These are phyloP conservation scores for Lamellibrachia columna DNA, from an alignment of 2,888 invertebrate species.

Conservation along the genomic window DNA sequence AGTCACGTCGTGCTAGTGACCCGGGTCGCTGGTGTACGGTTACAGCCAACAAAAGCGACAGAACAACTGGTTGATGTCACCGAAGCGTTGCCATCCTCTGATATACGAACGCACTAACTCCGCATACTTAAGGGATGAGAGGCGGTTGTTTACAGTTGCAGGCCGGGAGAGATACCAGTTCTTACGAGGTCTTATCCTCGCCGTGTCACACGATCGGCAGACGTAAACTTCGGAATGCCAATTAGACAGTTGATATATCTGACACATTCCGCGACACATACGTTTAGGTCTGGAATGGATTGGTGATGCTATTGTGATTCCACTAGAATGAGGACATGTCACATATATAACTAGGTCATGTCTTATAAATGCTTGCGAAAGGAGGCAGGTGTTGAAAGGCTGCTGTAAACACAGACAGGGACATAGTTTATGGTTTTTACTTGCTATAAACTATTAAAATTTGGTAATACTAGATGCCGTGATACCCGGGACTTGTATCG, in stretches of 20 bases:
- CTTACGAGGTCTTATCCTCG: neutral
- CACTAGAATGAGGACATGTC: neutral
- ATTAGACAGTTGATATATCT: constrained; percentile 9
- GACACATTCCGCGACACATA: neutral
- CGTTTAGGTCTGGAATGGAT: neutral
- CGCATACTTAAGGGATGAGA: neutral
- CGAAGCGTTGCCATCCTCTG: neutral
- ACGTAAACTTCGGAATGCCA: constrained; percentile 3
- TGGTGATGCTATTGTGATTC: neutral
- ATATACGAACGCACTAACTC: neutral
- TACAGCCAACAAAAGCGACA: neutral
- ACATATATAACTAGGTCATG: neutral
- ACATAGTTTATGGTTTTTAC: neutral
- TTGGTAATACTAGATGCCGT: neutral
- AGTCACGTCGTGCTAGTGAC: neutral
- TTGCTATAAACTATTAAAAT: neutral
- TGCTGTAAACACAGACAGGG: neutral
- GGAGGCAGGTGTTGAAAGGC: constrained; percentile 6
- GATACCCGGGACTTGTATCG: neutral
- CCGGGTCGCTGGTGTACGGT: neutral
- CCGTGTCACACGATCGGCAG: neutral
- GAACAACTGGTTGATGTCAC: neutral
- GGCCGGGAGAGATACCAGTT: neutral
- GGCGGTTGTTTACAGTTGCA: neutral
- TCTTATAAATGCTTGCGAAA: neutral